Evolutionary conservation across 2,797 vertebrate species (phyloP).

Genomic region (Amblyopsis hoosieri): DNA sequence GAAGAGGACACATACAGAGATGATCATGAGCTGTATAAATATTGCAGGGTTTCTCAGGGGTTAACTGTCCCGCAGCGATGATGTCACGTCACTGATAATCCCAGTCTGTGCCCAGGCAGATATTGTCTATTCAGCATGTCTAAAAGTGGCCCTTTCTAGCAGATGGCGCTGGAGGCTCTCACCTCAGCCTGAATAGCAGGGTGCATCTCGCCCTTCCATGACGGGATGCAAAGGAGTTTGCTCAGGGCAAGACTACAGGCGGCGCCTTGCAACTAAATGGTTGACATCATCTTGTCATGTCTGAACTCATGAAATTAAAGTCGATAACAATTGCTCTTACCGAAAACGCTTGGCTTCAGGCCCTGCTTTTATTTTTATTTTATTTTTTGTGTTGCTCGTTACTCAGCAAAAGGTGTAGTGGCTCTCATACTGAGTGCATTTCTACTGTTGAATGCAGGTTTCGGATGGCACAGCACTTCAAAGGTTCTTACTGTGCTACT

Average conservation of each 20-base stretch:
- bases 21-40: not conserved
- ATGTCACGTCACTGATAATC: conserved; percentile 66
- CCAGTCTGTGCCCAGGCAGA: conserved; percentile 59
- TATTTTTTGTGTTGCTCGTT: conserved; percentile 28
- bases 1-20: no score
- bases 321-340: conserved; percentile 30
- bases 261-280: conserved; percentile 24
- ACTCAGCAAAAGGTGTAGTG: conserved; percentile 36
- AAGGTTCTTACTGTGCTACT: conserved; percentile 56
- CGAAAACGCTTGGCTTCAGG: conserved; percentile 24
- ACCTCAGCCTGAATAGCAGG: conserved; percentile 75
- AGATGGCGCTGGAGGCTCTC: conserved; percentile 78
- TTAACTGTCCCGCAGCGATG: conserved; percentile 52
- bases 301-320: conserved; percentile 32
- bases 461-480: conserved; percentile 35
- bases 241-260: conserved; percentile 58
- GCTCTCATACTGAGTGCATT: conserved; percentile 22
- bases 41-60: conserved; percentile 13
- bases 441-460: conserved; percentile 38
- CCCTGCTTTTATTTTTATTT: not conserved
- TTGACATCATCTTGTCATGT: conserved; percentile 26
- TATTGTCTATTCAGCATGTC: conserved; percentile 79
- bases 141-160: conserved; percentile 75
- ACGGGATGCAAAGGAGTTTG: conserved; percentile 60
- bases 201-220: conserved; percentile 57